Conservation (phyloP, 2,113 vertebrate species). For the Dromiciops gliroides region DNA sequence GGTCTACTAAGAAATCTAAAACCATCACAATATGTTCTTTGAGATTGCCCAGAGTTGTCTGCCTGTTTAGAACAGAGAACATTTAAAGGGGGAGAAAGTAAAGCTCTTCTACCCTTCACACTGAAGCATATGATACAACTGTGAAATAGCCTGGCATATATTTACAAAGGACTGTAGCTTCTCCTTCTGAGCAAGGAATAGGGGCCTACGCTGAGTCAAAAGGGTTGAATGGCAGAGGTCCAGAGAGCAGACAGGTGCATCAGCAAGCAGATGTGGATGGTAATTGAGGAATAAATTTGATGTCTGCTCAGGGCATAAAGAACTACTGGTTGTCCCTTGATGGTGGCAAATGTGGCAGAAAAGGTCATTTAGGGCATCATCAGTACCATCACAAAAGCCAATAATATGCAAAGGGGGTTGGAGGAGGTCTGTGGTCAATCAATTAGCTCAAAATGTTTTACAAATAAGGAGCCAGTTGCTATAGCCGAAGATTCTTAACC, state of each 20-base stretch:
- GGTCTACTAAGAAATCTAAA: neutral
- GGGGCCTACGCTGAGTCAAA: conserved; percentile 27
- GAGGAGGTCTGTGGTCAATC: neutral
- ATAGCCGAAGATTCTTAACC: neutral
- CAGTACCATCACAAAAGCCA: conserved; percentile 33
- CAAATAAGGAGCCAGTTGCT: conserved; percentile 27
- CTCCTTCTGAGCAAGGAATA: neutral
- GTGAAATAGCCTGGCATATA: neutral
- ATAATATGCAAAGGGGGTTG: neutral
- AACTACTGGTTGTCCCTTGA: neutral
- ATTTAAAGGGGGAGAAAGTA: neutral
- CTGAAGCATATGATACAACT: neutral
- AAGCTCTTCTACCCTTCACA: neutral
- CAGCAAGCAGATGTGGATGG: neutral
- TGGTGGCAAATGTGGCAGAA: conserved; percentile 17
- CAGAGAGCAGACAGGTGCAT: conserved; percentile 8
- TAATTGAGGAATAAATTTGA: conserved; percentile 27
- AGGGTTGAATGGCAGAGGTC: conserved; percentile 50
- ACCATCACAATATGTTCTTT: neutral
- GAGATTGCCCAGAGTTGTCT: neutral
- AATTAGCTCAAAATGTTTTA: neutral
- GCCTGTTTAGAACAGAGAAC: neutral
- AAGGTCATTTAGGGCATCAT: neutral
- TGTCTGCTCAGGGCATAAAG: conserved; percentile 33
- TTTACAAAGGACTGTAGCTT: neutral